phyloP scores from a whole-genome alignment of 2,888 invertebrate genomes.

The Tillus elongatus region DNA sequence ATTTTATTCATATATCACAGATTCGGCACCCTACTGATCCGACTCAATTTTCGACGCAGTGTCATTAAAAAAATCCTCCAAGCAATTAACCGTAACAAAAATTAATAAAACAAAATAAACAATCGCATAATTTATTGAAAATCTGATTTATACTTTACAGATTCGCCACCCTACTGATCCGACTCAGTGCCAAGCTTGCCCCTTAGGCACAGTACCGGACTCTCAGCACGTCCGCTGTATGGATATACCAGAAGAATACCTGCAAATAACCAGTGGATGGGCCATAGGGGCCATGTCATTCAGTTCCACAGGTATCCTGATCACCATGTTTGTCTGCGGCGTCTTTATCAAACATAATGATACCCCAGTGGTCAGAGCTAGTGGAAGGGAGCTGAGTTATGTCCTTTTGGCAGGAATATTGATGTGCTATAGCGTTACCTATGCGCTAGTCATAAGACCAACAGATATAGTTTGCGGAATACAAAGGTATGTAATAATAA shows the following conservation, averaged over 20 bases:
- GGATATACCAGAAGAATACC: slow-evolving; percentile 72
- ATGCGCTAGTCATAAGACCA: slow-evolving; percentile 78
- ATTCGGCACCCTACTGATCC: too few species aligned
- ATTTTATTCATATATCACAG: too few species aligned
- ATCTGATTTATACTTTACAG: slow-evolving; percentile 49
- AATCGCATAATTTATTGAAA: too few species aligned
- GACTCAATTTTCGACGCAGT: too few species aligned
- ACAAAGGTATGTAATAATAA: too few species aligned
- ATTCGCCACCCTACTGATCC: slow-evolving; percentile 72
- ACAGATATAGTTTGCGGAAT: slow-evolving; percentile 83
- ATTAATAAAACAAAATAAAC: too few species aligned
- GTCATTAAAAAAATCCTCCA: too few species aligned
- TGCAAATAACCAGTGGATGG: slow-evolving; percentile 76
- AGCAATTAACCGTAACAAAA: too few species aligned
- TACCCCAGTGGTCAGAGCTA: slow-evolving; percentile 95
- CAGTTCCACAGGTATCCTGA: slow-evolving; percentile 66
- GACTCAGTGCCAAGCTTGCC: slow-evolving; percentile 76
- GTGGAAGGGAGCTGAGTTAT: slow-evolving; percentile 82
- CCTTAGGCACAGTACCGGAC: slow-evolving; percentile 75
- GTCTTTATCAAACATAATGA: slow-evolving; percentile 65
- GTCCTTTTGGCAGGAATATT: slow-evolving; percentile 83
- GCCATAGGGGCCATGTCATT: slow-evolving; percentile 90
- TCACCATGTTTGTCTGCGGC: slow-evolving; percentile 55
- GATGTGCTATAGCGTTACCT: slow-evolving; percentile 88
- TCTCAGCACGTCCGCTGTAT: slow-evolving; percentile 62